A percentile compares a stretch with the other conserved stretches of the same genome.
These are phyloP conservation scores for Drosophila histrio DNA, from an alignment of 2,888 invertebrate species.

Conservation along the genomic window DNA sequence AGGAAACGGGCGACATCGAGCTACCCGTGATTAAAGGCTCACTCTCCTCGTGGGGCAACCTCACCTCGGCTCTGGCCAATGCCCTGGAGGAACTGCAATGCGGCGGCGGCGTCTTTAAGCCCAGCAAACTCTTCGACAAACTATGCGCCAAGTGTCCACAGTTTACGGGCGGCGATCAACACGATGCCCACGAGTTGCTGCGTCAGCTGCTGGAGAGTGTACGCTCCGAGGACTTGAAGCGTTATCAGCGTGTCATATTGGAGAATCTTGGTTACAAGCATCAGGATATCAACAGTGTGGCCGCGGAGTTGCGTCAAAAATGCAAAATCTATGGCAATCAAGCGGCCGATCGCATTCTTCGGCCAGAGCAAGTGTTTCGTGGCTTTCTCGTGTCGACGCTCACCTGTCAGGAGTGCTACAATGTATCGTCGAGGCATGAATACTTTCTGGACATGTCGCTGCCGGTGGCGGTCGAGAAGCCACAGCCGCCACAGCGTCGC, in stretches of 20 bases:
- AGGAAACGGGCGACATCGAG: constrained; percentile 85
- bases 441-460: constrained; percentile 97
- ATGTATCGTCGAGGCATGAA: constrained; percentile 94
- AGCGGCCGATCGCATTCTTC: constrained; percentile 90
- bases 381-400: constrained; percentile 95
- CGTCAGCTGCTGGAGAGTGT: constrained; percentile 95
- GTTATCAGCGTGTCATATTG: constrained; percentile 93
- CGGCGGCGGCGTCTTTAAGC: constrained; percentile 87
- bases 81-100: constrained; percentile 89
- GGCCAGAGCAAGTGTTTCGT: constrained; percentile 96
- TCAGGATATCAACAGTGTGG: constrained; percentile 90
- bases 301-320: constrained; percentile 90
- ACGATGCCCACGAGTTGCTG: constrained; percentile 97
- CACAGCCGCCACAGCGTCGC: constrained; percentile 88
- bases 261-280: constrained; percentile 90
- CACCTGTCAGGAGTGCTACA: constrained; percentile 94
- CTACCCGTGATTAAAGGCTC: constrained; percentile 88
- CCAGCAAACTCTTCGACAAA: constrained; percentile 87
- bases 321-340: constrained; percentile 93
- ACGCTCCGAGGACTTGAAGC: constrained; percentile 90
- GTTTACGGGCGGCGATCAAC: constrained; percentile 97
- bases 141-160: constrained; percentile 90
- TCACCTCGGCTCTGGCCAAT: constrained; percentile 89
- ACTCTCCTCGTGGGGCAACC: constrained; percentile 88
- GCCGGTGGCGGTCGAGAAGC: constrained; percentile 91